Evolutionary conservation across 2,888 invertebrate genomes (phyloP).

Genomic region (Melanchra persicariae): DNA sequence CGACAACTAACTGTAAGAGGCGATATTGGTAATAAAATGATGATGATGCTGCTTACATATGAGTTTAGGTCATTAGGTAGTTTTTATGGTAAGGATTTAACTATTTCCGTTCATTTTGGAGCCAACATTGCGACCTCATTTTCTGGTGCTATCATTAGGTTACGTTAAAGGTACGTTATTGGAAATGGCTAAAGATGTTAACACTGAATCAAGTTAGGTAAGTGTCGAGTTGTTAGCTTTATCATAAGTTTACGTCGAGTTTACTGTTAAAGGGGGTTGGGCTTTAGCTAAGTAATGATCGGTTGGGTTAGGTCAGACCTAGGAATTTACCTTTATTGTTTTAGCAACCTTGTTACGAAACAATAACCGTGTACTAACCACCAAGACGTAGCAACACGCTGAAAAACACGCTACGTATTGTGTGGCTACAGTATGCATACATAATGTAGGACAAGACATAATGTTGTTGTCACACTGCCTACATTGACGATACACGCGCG

Average conservation of each 20-base stretch:
- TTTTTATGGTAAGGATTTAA: background rate
- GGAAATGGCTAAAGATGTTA: slow-evolving; percentile 4
- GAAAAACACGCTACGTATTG: slow-evolving; percentile 2
- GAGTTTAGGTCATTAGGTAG: background rate
- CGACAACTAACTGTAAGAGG: background rate
- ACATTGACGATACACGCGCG: slow-evolving; percentile 53
- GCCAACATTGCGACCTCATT: background rate
- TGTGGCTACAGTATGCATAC: slow-evolving; percentile 14
- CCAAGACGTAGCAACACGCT: slow-evolving; percentile 14
- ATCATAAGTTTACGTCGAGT: slow-evolving; percentile 25
- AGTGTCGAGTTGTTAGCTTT: slow-evolving; percentile 27
- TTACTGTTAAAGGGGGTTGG: slow-evolving; percentile 16
- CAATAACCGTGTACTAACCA: slow-evolving; percentile 12
- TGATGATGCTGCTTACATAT: background rate
- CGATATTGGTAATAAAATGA: background rate
- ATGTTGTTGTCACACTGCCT: slow-evolving; percentile 35
- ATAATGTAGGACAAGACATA: slow-evolving; percentile 28
- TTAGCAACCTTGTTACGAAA: slow-evolving; percentile 16
- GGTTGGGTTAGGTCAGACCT: slow-evolving; percentile 48
- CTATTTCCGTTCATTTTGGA: background rate
- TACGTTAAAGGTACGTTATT: background rate
- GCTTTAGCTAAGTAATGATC: slow-evolving; percentile 26
- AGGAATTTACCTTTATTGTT: slow-evolving; percentile 10
- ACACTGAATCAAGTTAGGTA: slow-evolving; percentile 15
- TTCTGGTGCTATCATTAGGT: background rate